Base-by-base conservation (phyloP, 2,888 invertebrate genomes). In the Zeuzera pyrina region DNA sequence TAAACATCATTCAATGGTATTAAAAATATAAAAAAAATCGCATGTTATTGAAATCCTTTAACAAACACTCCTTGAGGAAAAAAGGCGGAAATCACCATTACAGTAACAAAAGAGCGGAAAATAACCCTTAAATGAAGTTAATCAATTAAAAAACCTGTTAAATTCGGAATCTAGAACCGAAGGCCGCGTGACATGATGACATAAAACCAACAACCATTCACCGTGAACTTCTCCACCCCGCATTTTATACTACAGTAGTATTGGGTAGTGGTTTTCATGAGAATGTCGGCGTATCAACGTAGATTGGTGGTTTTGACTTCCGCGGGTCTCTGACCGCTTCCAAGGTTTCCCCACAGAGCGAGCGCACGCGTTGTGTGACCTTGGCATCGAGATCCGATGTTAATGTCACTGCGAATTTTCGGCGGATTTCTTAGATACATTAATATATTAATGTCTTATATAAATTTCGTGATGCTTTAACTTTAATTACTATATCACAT, bases 301-400 rank as follows among this genome's bases (percentile, higher is more conserved):
- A 57, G 8, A 31, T 42, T 67, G 70, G 77, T 39, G 52, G 57
- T 27, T 27, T 36, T 40, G 39, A 72, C 72, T 79, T 81, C 79
- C 79, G 78, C 56, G 59, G 76, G 76, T 72, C 72, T 63, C 43
- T 56, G 76, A 67, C 73, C 78, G 68, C 36, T 30, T 38, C 49
- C 69, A 79, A 81, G 79, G 81, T 70, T 76, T 67, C 70, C 57
- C 71, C 54, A 52, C 52, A 28, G 13, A 52, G 57, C 57, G 47
- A 52, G 61, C 66, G 64, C 66, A 68, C 62, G 66, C 57, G 57
- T 42, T 41, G 37, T 43, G 37, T 60, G 70, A 76, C 81, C 79
- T 81, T 81, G 76, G 60, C 57, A 64, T 58, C 63, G 63, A 70
- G 70, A 69, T 63, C 58, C 68, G 60, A 48, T 41, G 44, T 35